Percentiles rank a stretch among this genome's conserved stretches.
These are phyloP conservation scores for Mastigias papua DNA, from an alignment of 30 jellyfish, hydroid and myxozoan genomes.

Conservation along the genomic window DNA sequence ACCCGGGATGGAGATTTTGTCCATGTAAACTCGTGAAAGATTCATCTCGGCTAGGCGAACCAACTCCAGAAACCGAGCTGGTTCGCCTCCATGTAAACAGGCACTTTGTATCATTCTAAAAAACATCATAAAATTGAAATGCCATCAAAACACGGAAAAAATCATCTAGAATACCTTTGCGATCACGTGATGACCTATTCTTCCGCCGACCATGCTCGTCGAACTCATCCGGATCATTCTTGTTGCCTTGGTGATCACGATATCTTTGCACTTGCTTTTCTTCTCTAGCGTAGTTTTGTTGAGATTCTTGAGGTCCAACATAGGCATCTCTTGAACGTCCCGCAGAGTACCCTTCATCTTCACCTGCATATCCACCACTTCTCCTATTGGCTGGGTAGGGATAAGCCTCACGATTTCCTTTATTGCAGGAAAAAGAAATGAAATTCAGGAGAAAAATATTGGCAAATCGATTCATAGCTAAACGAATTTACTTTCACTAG, in stretches of 20 bases:
- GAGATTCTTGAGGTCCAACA: slow-evolving; percentile 31
- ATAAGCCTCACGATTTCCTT: slow-evolving; percentile 59
- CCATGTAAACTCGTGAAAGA: no score
- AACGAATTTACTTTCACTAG: no score
- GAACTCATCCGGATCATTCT: slow-evolving; percentile 45
- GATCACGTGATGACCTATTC: slow-evolving; percentile 53
- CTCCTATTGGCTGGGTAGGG: slow-evolving; percentile 51
- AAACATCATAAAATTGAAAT: no score
- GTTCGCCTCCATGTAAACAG: no score
- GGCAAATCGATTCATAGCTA: no score
- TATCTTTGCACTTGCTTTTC: slow-evolving; percentile 63
- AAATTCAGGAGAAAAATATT: background rate
- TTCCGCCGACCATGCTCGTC: slow-evolving; percentile 67
- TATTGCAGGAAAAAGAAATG: background rate
- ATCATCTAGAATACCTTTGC: slow-evolving; percentile 1
- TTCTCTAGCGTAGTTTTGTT: slow-evolving; percentile 40
- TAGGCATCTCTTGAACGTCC: slow-evolving; percentile 70
- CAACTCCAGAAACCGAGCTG: no score
- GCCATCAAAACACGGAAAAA: no score
- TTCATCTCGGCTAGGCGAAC: no score
- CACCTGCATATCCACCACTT: slow-evolving; percentile 31
- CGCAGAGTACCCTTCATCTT: slow-evolving; percentile 59
- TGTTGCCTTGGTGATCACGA: slow-evolving; percentile 40
- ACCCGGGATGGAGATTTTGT: no score
- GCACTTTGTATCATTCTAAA: no score